A percentile compares a stretch with the other conserved stretches of the same genome.
Conservation (phyloP, 2,888 invertebrate species). For the Thumatha senex region DNA sequence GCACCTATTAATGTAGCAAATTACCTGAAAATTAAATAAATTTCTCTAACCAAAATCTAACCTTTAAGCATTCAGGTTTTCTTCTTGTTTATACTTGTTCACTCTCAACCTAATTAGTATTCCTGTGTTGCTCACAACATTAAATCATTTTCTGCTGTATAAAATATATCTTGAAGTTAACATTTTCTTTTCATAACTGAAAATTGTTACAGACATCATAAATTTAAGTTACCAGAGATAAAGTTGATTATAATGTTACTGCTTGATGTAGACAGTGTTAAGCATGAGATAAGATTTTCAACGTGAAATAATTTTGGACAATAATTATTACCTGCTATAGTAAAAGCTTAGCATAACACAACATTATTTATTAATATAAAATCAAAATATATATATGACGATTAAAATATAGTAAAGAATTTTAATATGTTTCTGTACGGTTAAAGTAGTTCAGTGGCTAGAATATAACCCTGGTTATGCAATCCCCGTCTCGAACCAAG, state of each 20-base stretch:
- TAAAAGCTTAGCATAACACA: too few species aligned
- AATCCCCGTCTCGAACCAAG: too few species aligned
- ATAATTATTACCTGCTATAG: too few species aligned
- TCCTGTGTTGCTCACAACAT: conserved; percentile 26
- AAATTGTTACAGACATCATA: conserved; percentile 12
- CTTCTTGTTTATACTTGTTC: conserved; percentile 28
- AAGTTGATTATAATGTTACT: conserved; percentile 6
- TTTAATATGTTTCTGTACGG: too few species aligned
- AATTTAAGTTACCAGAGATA: conserved; percentile 9
- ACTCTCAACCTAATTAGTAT: conserved; percentile 32
- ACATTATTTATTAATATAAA: too few species aligned
- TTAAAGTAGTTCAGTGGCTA: too few species aligned
- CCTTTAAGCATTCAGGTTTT: conserved; percentile 17
- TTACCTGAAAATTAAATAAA: too few species aligned
- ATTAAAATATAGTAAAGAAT: too few species aligned
- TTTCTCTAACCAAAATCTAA: conserved; percentile 8
- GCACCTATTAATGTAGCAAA: too few species aligned
- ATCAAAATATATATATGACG: too few species aligned
- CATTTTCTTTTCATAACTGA: conserved; percentile 27
- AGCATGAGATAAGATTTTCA: not conserved
- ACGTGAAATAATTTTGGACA: too few species aligned
- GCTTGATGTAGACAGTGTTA: not conserved
- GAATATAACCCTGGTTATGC: too few species aligned
- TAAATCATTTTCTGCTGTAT: conserved; percentile 38
- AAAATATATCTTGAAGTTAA: conserved; percentile 33